Evolutionary conservation across 2,113 vertebrate species (phyloP).

Genomic region (Eublepharis macularius): DNA sequence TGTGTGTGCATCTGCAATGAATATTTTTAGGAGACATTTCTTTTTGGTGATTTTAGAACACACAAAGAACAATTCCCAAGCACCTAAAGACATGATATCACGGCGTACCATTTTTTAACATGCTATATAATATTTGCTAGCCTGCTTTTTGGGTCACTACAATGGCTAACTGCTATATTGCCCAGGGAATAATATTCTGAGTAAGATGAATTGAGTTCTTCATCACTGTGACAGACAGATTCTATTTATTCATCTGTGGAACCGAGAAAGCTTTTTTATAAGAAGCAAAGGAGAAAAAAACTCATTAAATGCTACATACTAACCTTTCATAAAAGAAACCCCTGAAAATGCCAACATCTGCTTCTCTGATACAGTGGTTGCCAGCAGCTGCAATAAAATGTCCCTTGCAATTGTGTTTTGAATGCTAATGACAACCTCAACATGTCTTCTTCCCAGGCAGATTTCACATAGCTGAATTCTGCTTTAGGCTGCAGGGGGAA

Average conservation of each 20-base stretch:
- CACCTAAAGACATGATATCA: background rate
- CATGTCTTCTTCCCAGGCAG: background rate
- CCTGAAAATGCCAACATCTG: background rate
- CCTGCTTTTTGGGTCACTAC: background rate
- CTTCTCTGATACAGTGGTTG: conserved; percentile 4
- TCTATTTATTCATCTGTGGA: conserved; percentile 22
- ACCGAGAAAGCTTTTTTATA: conserved; percentile 10
- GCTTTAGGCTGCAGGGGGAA: background rate
- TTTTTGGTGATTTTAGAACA: background rate
- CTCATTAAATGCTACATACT: conserved; percentile 14
- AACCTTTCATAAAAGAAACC: conserved; percentile 4
- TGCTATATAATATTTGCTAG: background rate
- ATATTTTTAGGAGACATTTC: background rate
- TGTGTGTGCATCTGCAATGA: background rate
- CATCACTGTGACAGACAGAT: conserved; percentile 4
- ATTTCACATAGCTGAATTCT: background rate
- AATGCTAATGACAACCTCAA: conserved; percentile 4
- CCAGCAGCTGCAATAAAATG: background rate
- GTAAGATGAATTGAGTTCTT: conserved; percentile 19
- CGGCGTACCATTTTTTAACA: background rate
- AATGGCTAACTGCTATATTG: background rate
- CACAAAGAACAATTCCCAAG: background rate
- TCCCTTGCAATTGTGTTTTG: background rate
- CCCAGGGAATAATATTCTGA: conserved; percentile 11
- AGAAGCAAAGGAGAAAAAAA: background rate